Conservation (phyloP, 2,888 invertebrate genomes). For the Microplitis deprimator region DNA sequence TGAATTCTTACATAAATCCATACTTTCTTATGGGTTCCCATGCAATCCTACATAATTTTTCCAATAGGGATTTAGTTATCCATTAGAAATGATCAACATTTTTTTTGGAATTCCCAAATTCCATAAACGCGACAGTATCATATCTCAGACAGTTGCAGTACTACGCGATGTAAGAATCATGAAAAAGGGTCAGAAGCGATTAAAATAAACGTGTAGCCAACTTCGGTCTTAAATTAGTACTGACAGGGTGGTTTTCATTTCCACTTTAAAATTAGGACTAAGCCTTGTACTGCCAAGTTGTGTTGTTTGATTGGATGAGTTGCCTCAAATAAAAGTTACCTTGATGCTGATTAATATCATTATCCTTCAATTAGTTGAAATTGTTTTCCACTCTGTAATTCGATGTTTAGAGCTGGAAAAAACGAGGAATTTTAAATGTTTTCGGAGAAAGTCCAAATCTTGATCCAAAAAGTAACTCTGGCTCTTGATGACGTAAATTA, state of each 20-base stretch:
- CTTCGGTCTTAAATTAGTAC: slow-evolving; percentile 70
- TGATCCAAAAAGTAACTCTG: too few relatives aligned
- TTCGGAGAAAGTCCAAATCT: too few relatives aligned
- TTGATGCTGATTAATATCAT: slow-evolving; percentile 58
- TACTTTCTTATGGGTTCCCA: too few relatives aligned
- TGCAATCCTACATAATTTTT: too few relatives aligned
- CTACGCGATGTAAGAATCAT: slow-evolving; percentile 46
- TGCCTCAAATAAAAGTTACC: slow-evolving; percentile 64
- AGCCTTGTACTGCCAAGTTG: slow-evolving; percentile 64
- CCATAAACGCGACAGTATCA: background rate
- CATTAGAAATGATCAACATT: too few relatives aligned
- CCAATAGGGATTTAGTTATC: too few relatives aligned
- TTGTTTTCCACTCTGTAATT: too few relatives aligned
- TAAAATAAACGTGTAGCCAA: slow-evolving; percentile 71
- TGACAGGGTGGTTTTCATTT: slow-evolving; percentile 70
- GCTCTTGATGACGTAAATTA: too few relatives aligned
- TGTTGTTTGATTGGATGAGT: slow-evolving; percentile 68
- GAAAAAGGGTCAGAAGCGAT: slow-evolving; percentile 58
- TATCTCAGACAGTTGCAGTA: slow-evolving; percentile 8
- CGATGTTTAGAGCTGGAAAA: too few relatives aligned
- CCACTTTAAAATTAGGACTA: slow-evolving; percentile 71
- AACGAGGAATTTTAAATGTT: too few relatives aligned
- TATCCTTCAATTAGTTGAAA: slow-evolving; percentile 19
- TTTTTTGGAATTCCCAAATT: background rate
- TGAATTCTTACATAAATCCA: too few relatives aligned